Conservation (phyloP, 2,113 vertebrate species). For the Bombycilla garrulus region DNA sequence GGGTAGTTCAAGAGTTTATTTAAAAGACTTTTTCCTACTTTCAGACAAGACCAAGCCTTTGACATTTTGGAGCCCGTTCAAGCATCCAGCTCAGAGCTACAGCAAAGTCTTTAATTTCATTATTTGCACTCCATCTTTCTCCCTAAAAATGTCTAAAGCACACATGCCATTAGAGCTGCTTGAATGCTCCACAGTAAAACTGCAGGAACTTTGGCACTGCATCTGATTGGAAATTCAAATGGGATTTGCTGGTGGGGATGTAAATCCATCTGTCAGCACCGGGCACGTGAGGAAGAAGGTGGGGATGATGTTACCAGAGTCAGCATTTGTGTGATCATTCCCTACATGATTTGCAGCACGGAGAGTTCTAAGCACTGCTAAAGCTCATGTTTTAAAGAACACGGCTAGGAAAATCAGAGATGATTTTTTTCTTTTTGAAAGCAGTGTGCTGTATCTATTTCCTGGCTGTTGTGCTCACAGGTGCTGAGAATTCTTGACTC, state of each 20-base stretch:
- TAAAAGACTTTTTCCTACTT: neutral
- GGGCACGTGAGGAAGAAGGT: neutral
- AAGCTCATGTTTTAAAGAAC: neutral
- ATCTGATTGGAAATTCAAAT: slow-evolving; percentile 12
- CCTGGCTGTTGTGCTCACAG: neutral
- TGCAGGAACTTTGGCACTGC: neutral
- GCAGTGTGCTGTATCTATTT: neutral
- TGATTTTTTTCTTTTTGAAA: neutral
- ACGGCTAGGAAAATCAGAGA: neutral
- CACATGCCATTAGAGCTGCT: neutral
- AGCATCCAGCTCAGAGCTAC: neutral
- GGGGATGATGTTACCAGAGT: neutral
- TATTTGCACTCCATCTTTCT: neutral
- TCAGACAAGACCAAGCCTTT: neutral
- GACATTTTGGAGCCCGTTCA: neutral
- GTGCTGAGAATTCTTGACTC: neutral
- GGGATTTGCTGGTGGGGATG: neutral
- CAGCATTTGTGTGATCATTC: neutral
- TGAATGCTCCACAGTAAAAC: neutral
- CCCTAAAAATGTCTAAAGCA: neutral
- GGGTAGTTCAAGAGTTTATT: neutral
- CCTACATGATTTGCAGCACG: neutral
- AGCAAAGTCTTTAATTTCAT: neutral
- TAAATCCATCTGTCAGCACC: neutral
- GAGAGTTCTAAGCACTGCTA: neutral